Evolutionary conservation across 1,140 invertebrate species (phyloP).

Genomic region (Calosoma granatense): DNA sequence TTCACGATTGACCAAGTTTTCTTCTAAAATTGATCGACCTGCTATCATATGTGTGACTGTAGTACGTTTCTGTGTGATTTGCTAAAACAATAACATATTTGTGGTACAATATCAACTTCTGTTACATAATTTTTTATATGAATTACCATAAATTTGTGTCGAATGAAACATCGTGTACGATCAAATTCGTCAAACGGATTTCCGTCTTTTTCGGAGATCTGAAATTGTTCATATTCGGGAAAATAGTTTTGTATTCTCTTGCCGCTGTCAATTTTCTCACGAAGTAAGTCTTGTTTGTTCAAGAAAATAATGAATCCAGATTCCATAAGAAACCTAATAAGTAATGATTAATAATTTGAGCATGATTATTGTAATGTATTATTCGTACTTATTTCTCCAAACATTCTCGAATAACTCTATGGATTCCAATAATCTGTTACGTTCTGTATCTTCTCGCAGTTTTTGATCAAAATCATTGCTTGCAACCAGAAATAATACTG

Average conservation of each 20-base stretch:
- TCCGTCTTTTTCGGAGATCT: conserved; percentile 5
- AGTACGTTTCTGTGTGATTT: conserved; percentile 14
- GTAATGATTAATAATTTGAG: conserved; percentile 9
- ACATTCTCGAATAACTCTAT: conserved; percentile 63
- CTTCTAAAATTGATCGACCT: conserved; percentile 3
- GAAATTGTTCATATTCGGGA: conserved; percentile 41
- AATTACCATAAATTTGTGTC: conserved; percentile 1
- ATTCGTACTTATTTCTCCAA: conserved; percentile 55
- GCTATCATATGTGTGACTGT: neutral
- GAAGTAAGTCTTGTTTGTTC: conserved; percentile 72
- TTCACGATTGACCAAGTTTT: conserved; percentile 28
- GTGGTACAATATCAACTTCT: neutral
- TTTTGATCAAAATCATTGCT: conserved; percentile 68
- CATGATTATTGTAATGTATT: neutral
- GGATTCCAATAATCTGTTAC: conserved; percentile 61
- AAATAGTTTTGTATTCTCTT: conserved; percentile 51
- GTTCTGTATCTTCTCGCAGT: conserved; percentile 55
- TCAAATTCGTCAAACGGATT: conserved; percentile 5
- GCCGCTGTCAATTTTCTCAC: conserved; percentile 58
- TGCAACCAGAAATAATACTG: conserved; percentile 67
- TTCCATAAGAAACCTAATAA: conserved; percentile 53
- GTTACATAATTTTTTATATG: neutral
- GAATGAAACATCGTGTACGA: neutral
- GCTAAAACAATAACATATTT: conserved; percentile 10
- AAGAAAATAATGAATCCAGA: conserved; percentile 70